Evolutionary conservation across 2,888 invertebrate species (phyloP).

Genomic region (Mantis religiosa): DNA sequence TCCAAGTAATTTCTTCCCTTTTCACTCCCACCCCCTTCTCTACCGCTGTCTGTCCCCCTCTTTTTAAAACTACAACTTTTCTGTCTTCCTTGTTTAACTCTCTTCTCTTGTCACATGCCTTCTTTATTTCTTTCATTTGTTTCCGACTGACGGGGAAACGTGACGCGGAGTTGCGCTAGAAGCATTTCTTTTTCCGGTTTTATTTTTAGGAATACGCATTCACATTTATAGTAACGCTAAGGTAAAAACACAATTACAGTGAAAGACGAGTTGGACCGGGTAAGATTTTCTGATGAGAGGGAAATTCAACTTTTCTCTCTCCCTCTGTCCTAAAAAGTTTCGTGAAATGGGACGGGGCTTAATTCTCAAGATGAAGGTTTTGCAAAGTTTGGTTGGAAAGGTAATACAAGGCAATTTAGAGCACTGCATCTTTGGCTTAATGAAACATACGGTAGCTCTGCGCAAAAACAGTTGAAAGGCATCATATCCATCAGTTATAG

Average conservation of each 20-base stretch:
- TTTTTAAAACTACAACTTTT: background rate
- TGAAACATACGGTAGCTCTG: too few relatives aligned
- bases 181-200: background rate
- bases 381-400: too few relatives aligned
- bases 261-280: too few relatives aligned
- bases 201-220: background rate
- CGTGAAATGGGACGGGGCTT: too few relatives aligned
- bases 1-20: background rate
- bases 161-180: background rate
- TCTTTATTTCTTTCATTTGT: background rate
- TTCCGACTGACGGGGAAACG: background rate
- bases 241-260: background rate
- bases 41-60: background rate
- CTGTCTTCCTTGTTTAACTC: background rate
- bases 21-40: background rate
- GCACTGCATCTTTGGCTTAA: too few relatives aligned
- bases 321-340: too few relatives aligned
- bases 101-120: background rate
- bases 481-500: too few relatives aligned
- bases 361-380: too few relatives aligned
- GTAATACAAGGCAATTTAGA: too few relatives aligned
- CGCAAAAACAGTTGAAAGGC: too few relatives aligned
- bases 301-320: too few relatives aligned
- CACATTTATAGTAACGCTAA: background rate
- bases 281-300: too few relatives aligned